Evolutionary conservation across 2,888 invertebrate genomes (phyloP).

Genomic region (Crossocerus cetratus): DNA sequence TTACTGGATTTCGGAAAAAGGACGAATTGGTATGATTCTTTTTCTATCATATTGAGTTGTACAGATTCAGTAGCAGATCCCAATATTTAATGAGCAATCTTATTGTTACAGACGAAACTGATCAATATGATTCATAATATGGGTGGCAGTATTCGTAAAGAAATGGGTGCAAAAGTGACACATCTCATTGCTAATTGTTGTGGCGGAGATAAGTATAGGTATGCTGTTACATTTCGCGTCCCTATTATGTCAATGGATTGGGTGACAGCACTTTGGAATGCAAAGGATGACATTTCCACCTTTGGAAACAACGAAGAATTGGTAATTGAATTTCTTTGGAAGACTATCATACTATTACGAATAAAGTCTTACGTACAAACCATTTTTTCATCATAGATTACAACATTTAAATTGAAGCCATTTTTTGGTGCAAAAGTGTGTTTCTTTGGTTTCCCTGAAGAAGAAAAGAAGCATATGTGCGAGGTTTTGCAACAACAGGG

Average conservation of each 20-base stretch:
- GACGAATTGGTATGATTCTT: slow-evolving; percentile 87
- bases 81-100: slow-evolving; percentile 7
- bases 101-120: slow-evolving; percentile 84
- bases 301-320: slow-evolving; percentile 85
- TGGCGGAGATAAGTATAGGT: slow-evolving; percentile 95
- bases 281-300: slow-evolving; percentile 84
- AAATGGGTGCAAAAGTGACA: slow-evolving; percentile 92
- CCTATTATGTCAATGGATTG: slow-evolving; percentile 93
- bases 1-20: slow-evolving; percentile 93
- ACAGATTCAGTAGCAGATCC: background rate
- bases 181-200: slow-evolving; percentile 95
- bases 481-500: slow-evolving; percentile 91
- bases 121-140: slow-evolving; percentile 95
- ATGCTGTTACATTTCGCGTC: slow-evolving; percentile 92
- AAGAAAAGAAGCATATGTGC: slow-evolving; percentile 94
- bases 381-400: slow-evolving; percentile 56
- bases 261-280: slow-evolving; percentile 93
- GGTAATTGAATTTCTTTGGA: slow-evolving; percentile 76
- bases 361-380: background rate
- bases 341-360: background rate
- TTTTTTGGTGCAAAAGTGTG: slow-evolving; percentile 92
- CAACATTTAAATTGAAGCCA: slow-evolving; percentile 86
- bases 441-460: slow-evolving; percentile 93
- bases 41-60: background rate
- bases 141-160: slow-evolving; percentile 96